phyloP scores from a whole-genome alignment of 2,888 invertebrate species.

The Cremastinae sp. region DNA sequence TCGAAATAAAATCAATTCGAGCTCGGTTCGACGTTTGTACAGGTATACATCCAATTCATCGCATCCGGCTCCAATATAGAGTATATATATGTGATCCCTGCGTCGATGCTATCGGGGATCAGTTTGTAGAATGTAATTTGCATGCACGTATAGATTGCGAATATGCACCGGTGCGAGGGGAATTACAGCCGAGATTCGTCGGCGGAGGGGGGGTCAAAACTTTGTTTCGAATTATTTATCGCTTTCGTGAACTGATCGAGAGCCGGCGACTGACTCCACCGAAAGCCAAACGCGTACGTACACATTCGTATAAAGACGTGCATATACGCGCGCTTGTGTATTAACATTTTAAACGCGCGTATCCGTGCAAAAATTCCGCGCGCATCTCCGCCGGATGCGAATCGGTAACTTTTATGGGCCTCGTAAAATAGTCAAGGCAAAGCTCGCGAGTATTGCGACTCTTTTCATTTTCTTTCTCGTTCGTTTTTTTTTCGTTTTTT shows the following conservation, averaged over 20 bases:
- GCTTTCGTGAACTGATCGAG: slow-evolving; percentile 40
- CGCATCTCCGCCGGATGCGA: slow-evolving; percentile 40
- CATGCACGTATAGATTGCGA: neutral
- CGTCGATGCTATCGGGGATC: slow-evolving; percentile 35
- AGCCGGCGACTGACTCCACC: slow-evolving; percentile 18
- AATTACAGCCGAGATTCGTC: neutral
- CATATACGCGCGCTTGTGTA: too few relatives aligned
- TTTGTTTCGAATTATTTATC: slow-evolving; percentile 51
- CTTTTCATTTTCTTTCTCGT: slow-evolving; percentile 42
- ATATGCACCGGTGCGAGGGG: slow-evolving; percentile 54
- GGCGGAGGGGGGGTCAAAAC: slow-evolving; percentile 15
- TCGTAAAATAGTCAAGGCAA: slow-evolving; percentile 56
- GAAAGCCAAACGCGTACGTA: neutral
- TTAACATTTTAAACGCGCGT: neutral
- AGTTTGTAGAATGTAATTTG: slow-evolving; percentile 23
- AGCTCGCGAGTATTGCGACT: slow-evolving; percentile 22
- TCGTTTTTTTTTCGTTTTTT: slow-evolving; percentile 16
- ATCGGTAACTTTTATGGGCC: slow-evolving; percentile 56
- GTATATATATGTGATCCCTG: too few relatives aligned
- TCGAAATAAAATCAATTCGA: slow-evolving; percentile 59
- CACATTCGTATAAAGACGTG: slow-evolving; percentile 2
- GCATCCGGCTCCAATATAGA: slow-evolving; percentile 28
- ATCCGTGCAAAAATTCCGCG: slow-evolving; percentile 11
- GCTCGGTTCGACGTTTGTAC: slow-evolving; percentile 14
- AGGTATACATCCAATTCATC: slow-evolving; percentile 25